These are phyloP conservation scores for Caligus rogercresseyi DNA, from an alignment of 1,140 invertebrate genomes.

Conservation along the genomic window DNA sequence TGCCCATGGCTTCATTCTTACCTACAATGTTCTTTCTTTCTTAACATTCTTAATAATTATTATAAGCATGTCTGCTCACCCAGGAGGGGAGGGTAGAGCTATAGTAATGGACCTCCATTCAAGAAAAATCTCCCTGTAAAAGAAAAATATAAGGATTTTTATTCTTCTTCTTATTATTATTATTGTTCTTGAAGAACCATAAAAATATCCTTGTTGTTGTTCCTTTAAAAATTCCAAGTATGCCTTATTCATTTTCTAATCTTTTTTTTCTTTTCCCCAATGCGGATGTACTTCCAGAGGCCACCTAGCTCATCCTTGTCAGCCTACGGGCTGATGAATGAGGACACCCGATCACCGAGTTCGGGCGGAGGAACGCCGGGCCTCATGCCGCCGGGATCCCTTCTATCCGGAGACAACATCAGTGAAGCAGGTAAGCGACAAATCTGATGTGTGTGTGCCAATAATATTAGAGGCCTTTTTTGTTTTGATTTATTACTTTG, in stretches of 20 bases:
- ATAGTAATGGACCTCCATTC: neutral
- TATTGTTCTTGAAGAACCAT: neutral
- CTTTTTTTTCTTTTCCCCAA: neutral
- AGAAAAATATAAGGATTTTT: too few relatives aligned
- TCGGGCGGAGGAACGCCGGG: constrained; percentile 19
- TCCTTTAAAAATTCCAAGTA: neutral
- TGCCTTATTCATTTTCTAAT: too few relatives aligned
- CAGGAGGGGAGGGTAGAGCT: too few relatives aligned
- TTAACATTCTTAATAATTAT: too few relatives aligned
- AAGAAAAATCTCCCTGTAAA: neutral
- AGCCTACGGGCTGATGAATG: constrained; percentile 8
- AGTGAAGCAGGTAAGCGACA: constrained; percentile 19
- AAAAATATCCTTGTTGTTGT: neutral
- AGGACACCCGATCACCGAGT: constrained; percentile 17
- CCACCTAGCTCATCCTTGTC: constrained; percentile 17
- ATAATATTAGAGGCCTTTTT: too few relatives aligned
- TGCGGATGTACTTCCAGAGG: constrained; percentile 3
- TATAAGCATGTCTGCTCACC: too few relatives aligned
- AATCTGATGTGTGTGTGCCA: too few relatives aligned
- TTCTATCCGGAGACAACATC: constrained; percentile 16
- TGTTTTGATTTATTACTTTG: too few relatives aligned
- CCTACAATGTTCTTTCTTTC: too few relatives aligned
- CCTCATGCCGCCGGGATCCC: constrained; percentile 14
- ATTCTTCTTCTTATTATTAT: too few relatives aligned
- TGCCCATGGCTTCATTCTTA: too few relatives aligned